Evolutionary conservation across 2,113 vertebrate genomes (phyloP).

Genomic region (Felis chaus): DNA sequence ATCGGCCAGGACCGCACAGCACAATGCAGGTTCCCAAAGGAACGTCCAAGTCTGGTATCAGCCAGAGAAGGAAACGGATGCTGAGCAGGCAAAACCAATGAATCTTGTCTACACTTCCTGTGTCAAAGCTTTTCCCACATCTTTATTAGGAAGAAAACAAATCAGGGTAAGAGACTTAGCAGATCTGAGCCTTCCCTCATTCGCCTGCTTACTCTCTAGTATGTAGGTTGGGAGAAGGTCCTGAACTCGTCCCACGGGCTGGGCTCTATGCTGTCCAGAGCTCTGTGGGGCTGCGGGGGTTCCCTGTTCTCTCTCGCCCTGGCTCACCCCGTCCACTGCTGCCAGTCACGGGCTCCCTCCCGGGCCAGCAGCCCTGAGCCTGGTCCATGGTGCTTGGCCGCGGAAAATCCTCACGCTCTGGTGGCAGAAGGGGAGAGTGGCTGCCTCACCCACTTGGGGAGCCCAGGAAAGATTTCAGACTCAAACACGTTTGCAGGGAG

Average conservation of each 20-base stretch:
- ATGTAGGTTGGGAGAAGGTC: background rate
- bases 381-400: background rate
- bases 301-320: background rate
- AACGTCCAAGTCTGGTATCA: background rate
- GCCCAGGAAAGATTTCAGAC: slow-evolving; percentile 48
- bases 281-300: background rate
- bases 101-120: background rate
- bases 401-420: background rate
- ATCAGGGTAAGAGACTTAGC: background rate
- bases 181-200: background rate
- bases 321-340: background rate
- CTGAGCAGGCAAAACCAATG: background rate
- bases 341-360: background rate
- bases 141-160: background rate
- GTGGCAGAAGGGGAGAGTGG: background rate
- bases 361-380: background rate
- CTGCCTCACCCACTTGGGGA: background rate
- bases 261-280: background rate
- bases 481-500: slow-evolving; percentile 36
- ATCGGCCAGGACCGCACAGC: background rate
- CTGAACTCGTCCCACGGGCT: background rate
- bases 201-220: background rate
- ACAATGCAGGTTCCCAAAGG: background rate
- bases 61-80: background rate
- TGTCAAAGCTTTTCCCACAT: background rate